Evolutionary conservation across 2,113 vertebrate genomes (phyloP).

Genomic region (Petroica traversi): DNA sequence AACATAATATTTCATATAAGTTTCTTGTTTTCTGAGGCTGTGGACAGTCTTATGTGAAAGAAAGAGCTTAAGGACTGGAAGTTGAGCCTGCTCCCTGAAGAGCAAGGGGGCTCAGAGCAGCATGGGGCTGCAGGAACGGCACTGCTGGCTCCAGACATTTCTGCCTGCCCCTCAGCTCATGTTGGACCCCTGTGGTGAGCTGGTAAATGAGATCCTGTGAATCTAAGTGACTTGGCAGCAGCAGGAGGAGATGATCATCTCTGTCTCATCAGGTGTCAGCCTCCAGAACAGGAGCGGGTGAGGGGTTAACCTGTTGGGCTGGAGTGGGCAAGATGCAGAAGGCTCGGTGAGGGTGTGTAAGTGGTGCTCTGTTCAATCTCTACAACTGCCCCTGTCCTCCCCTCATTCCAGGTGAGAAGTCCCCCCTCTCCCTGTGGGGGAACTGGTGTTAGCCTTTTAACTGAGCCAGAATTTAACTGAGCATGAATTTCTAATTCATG

Average conservation of each 20-base stretch:
- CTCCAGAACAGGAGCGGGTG: not conserved
- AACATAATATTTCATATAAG: not conserved
- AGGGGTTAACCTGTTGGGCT: not conserved
- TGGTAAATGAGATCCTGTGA: not conserved
- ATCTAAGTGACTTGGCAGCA: not conserved
- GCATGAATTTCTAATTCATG: not conserved
- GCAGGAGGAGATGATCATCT: not conserved
- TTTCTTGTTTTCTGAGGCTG: not conserved
- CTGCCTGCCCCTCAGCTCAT: not conserved
- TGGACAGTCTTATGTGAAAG: not conserved
- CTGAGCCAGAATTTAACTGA: fast-evolving
- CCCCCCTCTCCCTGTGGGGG: not conserved
- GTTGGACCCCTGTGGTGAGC: not conserved
- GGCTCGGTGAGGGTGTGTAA: fast-evolving
- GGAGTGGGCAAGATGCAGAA: fast-evolving
- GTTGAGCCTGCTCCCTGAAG: not conserved
- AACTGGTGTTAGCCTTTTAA: not conserved
- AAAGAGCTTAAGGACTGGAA: not conserved
- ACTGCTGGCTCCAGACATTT: not conserved
- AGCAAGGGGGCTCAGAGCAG: fast-evolving
- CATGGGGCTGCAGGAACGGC: fast-evolving
- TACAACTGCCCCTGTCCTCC: fast-evolving
- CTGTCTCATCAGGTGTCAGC: not conserved
- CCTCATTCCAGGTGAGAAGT: not conserved
- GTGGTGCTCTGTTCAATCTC: not conserved